A percentile compares a stretch with the other conserved stretches of the same genome.
phyloP scores from a whole-genome alignment of 2,797 vertebrate species.

The Pseudomugil gertrudae region DNA sequence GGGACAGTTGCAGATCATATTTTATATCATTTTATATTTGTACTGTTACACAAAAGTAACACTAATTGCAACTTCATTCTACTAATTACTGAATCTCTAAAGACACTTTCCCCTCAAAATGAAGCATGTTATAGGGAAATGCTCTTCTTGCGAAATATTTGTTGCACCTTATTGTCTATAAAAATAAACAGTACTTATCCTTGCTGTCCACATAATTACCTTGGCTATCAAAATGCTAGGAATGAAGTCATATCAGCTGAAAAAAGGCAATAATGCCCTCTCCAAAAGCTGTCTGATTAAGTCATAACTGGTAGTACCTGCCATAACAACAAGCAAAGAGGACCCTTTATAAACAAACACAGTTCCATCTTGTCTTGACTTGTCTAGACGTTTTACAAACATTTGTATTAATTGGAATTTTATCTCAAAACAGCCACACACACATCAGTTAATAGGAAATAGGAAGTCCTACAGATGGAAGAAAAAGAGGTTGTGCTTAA shows the following conservation, averaged over 20 bases:
- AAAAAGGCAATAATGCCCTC: constrained; percentile 12
- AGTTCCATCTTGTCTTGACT: constrained; percentile 4
- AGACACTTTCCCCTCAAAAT: background rate
- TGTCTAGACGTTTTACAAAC: constrained; percentile 21
- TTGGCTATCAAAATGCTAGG: constrained; percentile 9
- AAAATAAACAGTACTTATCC: constrained; percentile 19
- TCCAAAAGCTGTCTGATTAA: constrained; percentile 3
- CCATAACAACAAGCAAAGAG: background rate
- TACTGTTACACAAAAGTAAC: background rate
- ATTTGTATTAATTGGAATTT: constrained; percentile 56
- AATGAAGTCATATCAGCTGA: constrained; percentile 17
- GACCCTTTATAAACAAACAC: constrained; percentile 8
- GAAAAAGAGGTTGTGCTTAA: constrained; percentile 1
- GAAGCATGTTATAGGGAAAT: background rate
- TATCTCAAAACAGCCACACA: constrained; percentile 45
- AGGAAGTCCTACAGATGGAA: constrained; percentile 21
- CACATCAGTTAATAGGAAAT: constrained; percentile 35
- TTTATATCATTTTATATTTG: constrained; percentile 13
- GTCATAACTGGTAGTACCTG: background rate
- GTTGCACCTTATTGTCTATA: background rate
- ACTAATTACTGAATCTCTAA: background rate
- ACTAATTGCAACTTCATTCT: background rate
- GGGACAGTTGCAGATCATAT: background rate
- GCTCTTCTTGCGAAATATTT: too few species aligned
- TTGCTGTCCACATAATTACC: background rate